These are phyloP conservation scores for Melieria crassipennis DNA, from an alignment of 2,888 invertebrate species.

Conservation along the genomic window DNA sequence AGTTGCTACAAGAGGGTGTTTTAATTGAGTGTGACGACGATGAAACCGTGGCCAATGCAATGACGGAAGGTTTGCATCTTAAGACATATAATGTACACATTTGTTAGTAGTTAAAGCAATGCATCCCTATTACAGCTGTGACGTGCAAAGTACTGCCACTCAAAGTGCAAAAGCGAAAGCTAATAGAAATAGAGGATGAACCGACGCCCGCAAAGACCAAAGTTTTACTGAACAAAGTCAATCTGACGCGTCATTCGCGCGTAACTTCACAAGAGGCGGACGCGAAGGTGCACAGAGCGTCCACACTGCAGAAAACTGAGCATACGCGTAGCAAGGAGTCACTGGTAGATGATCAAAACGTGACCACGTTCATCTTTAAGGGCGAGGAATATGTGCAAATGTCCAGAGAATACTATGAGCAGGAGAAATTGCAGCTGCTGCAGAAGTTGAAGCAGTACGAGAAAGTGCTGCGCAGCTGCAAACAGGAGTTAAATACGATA, in stretches of 20 bases:
- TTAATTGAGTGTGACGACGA: too few relatives aligned
- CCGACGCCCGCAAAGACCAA: not conserved
- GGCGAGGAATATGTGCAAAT: conserved; percentile 63
- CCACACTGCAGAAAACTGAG: too few relatives aligned
- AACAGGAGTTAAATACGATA: conserved; percentile 10
- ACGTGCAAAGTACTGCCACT: not conserved
- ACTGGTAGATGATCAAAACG: conserved; percentile 45
- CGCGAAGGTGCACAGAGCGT: too few relatives aligned
- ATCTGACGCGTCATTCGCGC: too few relatives aligned
- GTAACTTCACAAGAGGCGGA: too few relatives aligned
- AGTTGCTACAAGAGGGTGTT: not conserved
- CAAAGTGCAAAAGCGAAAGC: not conserved
- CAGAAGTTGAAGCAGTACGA: conserved; percentile 51
- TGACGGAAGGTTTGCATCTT: too few relatives aligned
- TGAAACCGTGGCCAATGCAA: too few relatives aligned
- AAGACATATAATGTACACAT: too few relatives aligned
- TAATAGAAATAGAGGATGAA: not conserved
- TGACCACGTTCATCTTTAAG: conserved; percentile 58
- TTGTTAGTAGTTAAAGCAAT: too few relatives aligned
- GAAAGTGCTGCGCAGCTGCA: conserved; percentile 25
- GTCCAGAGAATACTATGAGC: conserved; percentile 56
- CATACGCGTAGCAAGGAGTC: not conserved
- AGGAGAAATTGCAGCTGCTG: conserved; percentile 52
- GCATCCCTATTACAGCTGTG: not conserved
- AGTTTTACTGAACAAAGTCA: not conserved